phyloP scores from a whole-genome alignment of 2,888 invertebrate species.

The Panopea generosa region DNA sequence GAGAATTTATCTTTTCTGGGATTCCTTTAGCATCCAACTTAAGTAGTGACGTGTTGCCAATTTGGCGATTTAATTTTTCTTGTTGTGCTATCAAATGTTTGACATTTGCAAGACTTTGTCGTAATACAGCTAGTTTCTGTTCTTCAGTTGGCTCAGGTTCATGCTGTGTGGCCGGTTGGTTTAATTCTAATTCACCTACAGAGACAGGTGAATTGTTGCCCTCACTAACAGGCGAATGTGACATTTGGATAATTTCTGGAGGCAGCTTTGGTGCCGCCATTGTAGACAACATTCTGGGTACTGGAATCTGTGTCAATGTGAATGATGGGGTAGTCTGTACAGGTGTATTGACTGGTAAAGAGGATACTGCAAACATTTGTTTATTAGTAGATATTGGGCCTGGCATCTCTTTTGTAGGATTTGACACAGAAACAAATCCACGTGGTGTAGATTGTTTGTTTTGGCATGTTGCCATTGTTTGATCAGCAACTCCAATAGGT shows the following conservation, averaged over 20 bases:
- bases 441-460: neutral
- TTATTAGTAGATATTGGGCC: neutral
- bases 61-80: slow-evolving; percentile 38
- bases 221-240: no score
- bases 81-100: slow-evolving; percentile 53
- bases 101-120: slow-evolving; percentile 37
- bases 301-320: slow-evolving; percentile 44
- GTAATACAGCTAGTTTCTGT: slow-evolving; percentile 22
- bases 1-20: slow-evolving; percentile 13
- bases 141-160: slow-evolving; percentile 3
- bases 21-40: slow-evolving; percentile 32
- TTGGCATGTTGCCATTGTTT: neutral
- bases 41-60: slow-evolving; percentile 18
- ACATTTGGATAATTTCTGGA: slow-evolving; percentile 26
- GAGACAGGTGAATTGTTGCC: no score
- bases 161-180: neutral
- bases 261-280: slow-evolving; percentile 36
- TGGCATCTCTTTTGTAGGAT: neutral
- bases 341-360: no score
- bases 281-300: slow-evolving; percentile 34
- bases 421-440: neutral
- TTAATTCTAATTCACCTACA: no score
- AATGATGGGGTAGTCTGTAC: neutral
- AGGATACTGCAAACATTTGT: neutral
- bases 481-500: neutral